Evolutionary conservation across 2,888 invertebrate species (phyloP).

Genomic region (Phania funesta): DNA sequence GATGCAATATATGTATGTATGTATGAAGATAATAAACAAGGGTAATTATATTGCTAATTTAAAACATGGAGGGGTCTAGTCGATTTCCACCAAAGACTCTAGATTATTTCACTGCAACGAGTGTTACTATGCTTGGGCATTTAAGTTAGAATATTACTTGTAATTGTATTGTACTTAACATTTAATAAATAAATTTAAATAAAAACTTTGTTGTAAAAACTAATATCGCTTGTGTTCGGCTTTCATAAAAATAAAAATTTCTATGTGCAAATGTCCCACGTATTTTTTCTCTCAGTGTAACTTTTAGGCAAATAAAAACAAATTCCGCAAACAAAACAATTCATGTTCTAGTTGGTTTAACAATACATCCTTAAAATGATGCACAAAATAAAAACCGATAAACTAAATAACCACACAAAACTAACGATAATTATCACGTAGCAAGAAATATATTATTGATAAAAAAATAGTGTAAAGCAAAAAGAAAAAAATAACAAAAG

Average conservation of each 20-base stretch:
- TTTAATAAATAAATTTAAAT: not conserved
- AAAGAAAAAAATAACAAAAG: not conserved
- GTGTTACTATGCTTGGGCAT: too few relatives aligned
- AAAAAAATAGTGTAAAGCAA: not conserved
- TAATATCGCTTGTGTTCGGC: too few relatives aligned
- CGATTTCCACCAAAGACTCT: too few relatives aligned
- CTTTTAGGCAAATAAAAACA: not conserved
- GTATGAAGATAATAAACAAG: too few relatives aligned
- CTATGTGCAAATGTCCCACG: not conserved
- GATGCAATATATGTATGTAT: too few relatives aligned
- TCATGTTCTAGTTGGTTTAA: not conserved
- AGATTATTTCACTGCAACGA: too few relatives aligned
- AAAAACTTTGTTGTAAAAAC: too few relatives aligned
- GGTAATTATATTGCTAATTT: too few relatives aligned
- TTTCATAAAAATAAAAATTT: not conserved
- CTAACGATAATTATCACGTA: not conserved
- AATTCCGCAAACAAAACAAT: not conserved
- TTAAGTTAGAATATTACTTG: too few relatives aligned
- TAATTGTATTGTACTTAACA: not conserved
- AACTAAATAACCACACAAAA: constrained; percentile 34
- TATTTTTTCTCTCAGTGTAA: constrained; percentile 11
- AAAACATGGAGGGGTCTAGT: too few relatives aligned
- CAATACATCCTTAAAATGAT: not conserved
- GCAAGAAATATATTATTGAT: not conserved
- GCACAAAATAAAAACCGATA: constrained; percentile 32